Evolutionary conservation across 1,140 invertebrate species (phyloP), one percentile per base, ranked within the genome.

Genomic region (Tribolium castaneum): DNA sequence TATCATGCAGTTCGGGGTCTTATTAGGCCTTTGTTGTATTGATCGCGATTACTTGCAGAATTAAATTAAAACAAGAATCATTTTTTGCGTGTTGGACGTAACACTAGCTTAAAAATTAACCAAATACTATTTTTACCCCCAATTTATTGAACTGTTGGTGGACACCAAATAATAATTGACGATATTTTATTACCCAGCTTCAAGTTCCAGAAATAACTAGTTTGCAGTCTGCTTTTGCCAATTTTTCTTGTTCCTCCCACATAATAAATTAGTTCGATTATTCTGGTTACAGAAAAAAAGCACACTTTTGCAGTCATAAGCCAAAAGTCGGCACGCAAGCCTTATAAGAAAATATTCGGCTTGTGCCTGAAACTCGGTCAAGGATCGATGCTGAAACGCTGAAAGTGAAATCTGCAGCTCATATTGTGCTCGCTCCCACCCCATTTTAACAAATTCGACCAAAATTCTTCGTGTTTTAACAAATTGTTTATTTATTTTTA

Each of bases 391-490:
- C 25, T 35, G 59, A n/a, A 66, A 66, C 59, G 12, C 19, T 59
- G 59, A 66, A 66, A 66, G 59, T 66, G 59, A 66, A 66, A 66
- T 66, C 30, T 66, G n/a, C 13, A 35, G 59, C 59, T 66, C 59
- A 30, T 25, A 30, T 6, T 30, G 25, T 30, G 25, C 25, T 30
- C 5, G 25, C 5, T 45, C n/a, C n/a, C n/a, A n/a, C 39, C 7
- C n/a, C 39, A 45, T 45, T 45, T 45, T 9, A 45, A 6, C 39
- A 9, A 45, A 45, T 45, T 45, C n/a, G 7, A 45, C 9, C n/a
- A 30, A 30, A 30, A 30, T 30, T 30, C 5, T 30, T 30, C 25
- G 25, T 30, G 25, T 30, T 30, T 30, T 19, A 1, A 3, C 6
- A 5, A 30, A 30, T 30, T 30, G 25, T 30, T 30, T 30, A 30